A percentile compares a stretch with the other conserved stretches of the same genome.
Evolutionary conservation across 1,140 invertebrate genomes (phyloP).

Genomic region (Reticulitermes speratus): DNA sequence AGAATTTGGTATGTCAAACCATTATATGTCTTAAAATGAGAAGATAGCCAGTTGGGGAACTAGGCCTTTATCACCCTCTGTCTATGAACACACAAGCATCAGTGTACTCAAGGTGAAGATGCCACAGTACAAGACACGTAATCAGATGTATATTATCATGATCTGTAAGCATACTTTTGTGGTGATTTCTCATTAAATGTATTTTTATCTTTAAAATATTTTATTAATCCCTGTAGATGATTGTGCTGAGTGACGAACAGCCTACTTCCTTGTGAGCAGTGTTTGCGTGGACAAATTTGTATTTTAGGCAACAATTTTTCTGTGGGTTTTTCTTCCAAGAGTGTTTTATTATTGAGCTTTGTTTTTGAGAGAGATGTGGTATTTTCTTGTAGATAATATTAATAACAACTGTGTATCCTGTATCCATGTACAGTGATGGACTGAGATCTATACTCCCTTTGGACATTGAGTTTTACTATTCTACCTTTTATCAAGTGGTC

Average conservation of each 20-base stretch:
- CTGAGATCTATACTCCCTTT: conserved; percentile 34
- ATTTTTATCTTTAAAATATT: conserved; percentile 41
- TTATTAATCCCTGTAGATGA: conserved; percentile 35
- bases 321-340: conserved; percentile 32
- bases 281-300: conserved; percentile 18
- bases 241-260: conserved; percentile 14
- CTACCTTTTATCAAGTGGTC: conserved; percentile 37
- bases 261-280: conserved; percentile 20
- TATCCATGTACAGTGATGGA: conserved; percentile 35
- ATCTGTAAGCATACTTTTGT: conserved; percentile 40
- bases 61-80: background rate
- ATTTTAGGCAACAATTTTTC: conserved; percentile 27
- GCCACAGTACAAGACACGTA: conserved; percentile 39
- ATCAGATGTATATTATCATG: conserved; percentile 39
- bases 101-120: conserved; percentile 5
- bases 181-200: conserved; percentile 41
- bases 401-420: conserved; percentile 32
- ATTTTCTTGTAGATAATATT: conserved; percentile 34
- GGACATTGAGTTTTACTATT: conserved; percentile 33
- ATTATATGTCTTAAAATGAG: background rate
- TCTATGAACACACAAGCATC: conserved; percentile 1
- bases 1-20: background rate
- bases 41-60: background rate
- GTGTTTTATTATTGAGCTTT: conserved; percentile 31
- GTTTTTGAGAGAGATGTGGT: conserved; percentile 32